Percentiles rank a stretch among this genome's conserved stretches.
These are phyloP conservation scores for Ferdinandea cuprea DNA, from an alignment of 2,888 invertebrate genomes.

Conservation along the genomic window DNA sequence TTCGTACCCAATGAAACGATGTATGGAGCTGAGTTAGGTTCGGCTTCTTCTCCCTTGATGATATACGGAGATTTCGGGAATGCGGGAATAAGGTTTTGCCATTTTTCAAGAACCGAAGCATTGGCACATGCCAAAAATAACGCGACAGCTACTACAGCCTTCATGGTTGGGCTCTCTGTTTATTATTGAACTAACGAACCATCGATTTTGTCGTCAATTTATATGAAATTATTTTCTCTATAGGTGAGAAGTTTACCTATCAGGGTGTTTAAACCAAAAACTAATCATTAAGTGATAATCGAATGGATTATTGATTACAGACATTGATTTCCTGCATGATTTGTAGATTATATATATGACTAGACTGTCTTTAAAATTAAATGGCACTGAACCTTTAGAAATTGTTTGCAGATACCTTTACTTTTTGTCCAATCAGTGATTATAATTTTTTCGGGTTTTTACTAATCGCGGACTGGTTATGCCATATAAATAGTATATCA, in stretches of 20 bases:
- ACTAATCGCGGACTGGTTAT: no score
- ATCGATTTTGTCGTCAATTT: conserved; percentile 20
- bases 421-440: no score
- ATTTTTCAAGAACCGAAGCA: conserved; percentile 75
- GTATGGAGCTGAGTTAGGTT: conserved; percentile 82
- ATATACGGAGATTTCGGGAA: conserved; percentile 79
- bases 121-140: conserved; percentile 77
- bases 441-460: no score
- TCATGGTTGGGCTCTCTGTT: conserved; percentile 76
- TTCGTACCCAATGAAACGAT: conserved; percentile 82
- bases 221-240: conserved; percentile 7
- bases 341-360: no score
- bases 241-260: no score
- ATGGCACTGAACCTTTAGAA: no score
- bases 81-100: conserved; percentile 77
- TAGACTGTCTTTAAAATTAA: no score
- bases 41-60: conserved; percentile 81
- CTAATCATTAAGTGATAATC: conserved; percentile 22
- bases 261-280: neutral
- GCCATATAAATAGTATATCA: no score
- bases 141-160: conserved; percentile 77
- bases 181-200: conserved; percentile 3
- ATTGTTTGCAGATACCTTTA: no score
- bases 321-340: conserved; percentile 4
- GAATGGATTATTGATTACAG: neutral